These are phyloP conservation scores for Sebastes wilsoni DNA, from an alignment of 2,797 vertebrate genomes.

Conservation along the genomic window DNA sequence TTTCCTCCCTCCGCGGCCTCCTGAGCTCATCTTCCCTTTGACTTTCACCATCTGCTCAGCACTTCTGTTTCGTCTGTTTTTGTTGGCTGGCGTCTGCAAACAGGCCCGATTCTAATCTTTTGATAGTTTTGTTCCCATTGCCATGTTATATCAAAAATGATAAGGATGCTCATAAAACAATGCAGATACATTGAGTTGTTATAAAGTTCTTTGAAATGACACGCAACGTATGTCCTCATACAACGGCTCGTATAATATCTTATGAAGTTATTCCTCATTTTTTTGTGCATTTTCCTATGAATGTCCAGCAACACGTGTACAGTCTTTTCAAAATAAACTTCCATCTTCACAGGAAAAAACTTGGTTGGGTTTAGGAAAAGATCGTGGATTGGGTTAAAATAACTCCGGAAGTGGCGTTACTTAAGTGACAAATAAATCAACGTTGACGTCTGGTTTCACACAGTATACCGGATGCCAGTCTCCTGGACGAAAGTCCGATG, in stretches of 20 bases:
- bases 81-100: slow-evolving; percentile 7
- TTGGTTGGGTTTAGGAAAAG: neutral
- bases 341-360: neutral
- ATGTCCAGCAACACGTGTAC: neutral
- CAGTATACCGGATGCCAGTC: fast-evolving
- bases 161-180: neutral
- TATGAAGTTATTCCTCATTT: neutral
- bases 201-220: neutral
- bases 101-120: neutral
- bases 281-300: neutral
- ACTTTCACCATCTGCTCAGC: slow-evolving; percentile 39
- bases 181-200: neutral
- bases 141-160: neutral
- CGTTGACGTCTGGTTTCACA: too few species aligned
- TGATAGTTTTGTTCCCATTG: neutral
- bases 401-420: fast-evolving
- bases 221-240: neutral
- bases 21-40: slow-evolving; percentile 22
- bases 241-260: neutral
- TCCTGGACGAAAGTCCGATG: too few species aligned
- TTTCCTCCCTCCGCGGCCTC: neutral
- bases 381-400: neutral
- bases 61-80: slow-evolving; percentile 17
- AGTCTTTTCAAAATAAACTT: neutral
- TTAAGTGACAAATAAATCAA: neutral